A percentile compares a stretch with the other conserved stretches of the same genome.
phyloP scores from a whole-genome alignment of 2,113 vertebrate genomes.

The Rafetus swinhoei region DNA sequence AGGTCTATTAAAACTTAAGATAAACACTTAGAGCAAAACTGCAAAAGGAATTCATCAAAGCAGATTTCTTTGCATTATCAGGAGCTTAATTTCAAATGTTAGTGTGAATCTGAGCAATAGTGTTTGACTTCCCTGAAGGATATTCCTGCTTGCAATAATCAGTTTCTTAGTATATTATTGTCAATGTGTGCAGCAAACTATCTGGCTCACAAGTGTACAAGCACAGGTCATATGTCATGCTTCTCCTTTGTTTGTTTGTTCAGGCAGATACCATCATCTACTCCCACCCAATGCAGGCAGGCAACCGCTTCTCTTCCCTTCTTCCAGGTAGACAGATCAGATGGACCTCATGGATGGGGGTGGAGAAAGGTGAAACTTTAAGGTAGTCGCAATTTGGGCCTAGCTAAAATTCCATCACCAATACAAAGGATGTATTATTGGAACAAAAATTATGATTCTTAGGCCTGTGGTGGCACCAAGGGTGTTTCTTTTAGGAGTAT shows the following conservation, averaged over 20 bases:
- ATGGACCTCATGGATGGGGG: fast-evolving
- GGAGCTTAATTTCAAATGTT: fast-evolving
- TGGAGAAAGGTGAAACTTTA: background rate
- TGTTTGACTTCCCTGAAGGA: background rate
- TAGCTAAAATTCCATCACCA: background rate
- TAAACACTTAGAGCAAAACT: fast-evolving
- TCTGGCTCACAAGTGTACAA: fast-evolving
- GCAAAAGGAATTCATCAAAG: fast-evolving
- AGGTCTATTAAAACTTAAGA: fast-evolving
- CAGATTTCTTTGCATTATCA: fast-evolving
- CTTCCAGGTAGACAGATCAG: fast-evolving
- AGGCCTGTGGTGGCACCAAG: too few relatives aligned
- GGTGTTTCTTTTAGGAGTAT: background rate
- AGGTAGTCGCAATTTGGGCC: background rate
- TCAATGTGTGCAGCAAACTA: fast-evolving
- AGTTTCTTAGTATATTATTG: fast-evolving
- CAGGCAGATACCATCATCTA: fast-evolving
- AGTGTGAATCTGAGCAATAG: fast-evolving
- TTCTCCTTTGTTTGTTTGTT: fast-evolving
- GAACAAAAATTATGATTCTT: background rate
- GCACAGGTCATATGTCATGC: fast-evolving
- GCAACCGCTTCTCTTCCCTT: background rate
- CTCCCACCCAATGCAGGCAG: fast-evolving
- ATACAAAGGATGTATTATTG: background rate
- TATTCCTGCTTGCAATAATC: fast-evolving